Base-by-base conservation (phyloP, 2,888 invertebrate species). In the Anaspis maculata region DNA sequence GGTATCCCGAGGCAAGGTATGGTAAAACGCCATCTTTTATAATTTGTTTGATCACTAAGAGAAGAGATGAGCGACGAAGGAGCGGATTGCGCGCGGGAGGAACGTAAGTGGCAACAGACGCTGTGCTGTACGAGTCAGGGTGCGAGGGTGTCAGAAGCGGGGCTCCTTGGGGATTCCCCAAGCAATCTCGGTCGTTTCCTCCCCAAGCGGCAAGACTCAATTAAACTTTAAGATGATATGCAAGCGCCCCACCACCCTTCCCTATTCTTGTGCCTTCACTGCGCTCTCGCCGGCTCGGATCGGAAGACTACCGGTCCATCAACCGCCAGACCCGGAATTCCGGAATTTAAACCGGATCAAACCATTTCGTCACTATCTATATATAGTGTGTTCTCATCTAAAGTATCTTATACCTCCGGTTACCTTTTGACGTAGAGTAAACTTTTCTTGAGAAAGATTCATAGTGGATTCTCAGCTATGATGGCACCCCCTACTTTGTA, bases 221-320 rank as follows among this genome's bases (percentile, higher is more conserved):
- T 78, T 77, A 77, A 77, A 77, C 76, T 77, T 77, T 71, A 73
- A 72, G 74, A 74, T 72, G 72, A 72, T 72, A 74, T 74, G 72
- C 72, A 64, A 61, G 61, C 59, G 56, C 53, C 57, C 57, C 55
- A 50, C 54, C 48, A 43, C 38, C 43, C 42, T 46, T 44, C 41
- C 37, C 42, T 36, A 40, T 40, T 40, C 40, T 40, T 37, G 40
- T 35, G 35, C 39, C 35, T 35, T 32, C 22, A 40, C 36, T 40
- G 29, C 32, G 30, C 30, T 26, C 32, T 23, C 39, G 35, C 21
- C 25, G 9, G 19, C 40, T 32, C 22, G 4, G 35, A 25, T 40
- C 33, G 33, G 30, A 40, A 40, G 36, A 40, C 37, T 37, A 46
- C 46, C 48, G 42, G 46, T 46, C 49, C 46, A 48, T 44, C 46